Percentiles rank a stretch among this genome's conserved stretches.
phyloP scores from a whole-genome alignment of 1,140 invertebrate genomes.

The Theocolax elegans region DNA sequence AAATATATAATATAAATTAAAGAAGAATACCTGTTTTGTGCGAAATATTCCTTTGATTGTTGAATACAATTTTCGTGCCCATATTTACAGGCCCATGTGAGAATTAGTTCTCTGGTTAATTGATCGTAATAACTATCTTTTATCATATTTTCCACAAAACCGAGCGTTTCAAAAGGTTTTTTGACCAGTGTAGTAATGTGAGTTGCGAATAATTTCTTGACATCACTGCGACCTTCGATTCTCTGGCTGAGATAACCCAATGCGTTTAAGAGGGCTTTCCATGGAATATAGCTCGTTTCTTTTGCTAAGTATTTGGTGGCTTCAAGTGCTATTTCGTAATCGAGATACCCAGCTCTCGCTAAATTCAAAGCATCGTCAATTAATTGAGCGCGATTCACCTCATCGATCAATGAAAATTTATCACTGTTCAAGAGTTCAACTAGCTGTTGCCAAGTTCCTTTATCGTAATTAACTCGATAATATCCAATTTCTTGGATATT shows the following conservation, averaged over 20 bases:
- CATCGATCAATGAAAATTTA: constrained; percentile 66
- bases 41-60: constrained; percentile 58
- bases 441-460: constrained; percentile 66
- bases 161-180: constrained; percentile 56
- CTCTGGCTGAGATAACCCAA: constrained; percentile 9
- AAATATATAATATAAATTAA: no score
- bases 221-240: background rate
- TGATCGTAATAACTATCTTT: constrained; percentile 63
- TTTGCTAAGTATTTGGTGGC: constrained; percentile 71
- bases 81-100: constrained; percentile 67
- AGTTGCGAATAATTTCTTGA: constrained; percentile 23
- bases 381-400: constrained; percentile 73
- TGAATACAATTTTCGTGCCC: constrained; percentile 64
- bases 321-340: constrained; percentile 54
- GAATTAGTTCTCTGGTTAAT: constrained; percentile 65
- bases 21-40: background rate
- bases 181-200: constrained; percentile 45
- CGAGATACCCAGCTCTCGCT: constrained; percentile 59
- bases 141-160: constrained; percentile 53
- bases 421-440: constrained; percentile 63
- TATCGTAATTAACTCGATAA: constrained; percentile 75
- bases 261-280: constrained; percentile 56
- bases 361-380: constrained; percentile 69
- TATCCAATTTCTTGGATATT: constrained; percentile 74
- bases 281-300: constrained; percentile 67